phyloP scores from a whole-genome alignment of 2,888 invertebrate genomes.

The Tetragonisca angustula region DNA sequence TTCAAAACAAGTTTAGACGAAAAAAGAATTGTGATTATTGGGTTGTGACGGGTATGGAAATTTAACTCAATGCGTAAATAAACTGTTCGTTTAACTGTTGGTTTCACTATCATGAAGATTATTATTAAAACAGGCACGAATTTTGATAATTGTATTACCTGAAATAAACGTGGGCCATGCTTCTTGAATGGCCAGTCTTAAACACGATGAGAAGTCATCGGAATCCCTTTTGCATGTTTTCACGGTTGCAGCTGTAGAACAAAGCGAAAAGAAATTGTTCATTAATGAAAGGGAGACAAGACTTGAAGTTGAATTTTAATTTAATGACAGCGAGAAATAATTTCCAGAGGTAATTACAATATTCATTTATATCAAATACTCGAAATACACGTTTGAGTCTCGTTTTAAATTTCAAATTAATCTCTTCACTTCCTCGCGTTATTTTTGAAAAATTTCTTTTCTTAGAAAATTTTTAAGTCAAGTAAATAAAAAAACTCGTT shows the following conservation, averaged over 20 bases:
- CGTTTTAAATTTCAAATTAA: not conserved
- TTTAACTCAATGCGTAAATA: not conserved
- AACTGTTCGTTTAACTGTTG: not conserved
- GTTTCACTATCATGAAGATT: not conserved
- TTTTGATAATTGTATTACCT: conserved; percentile 66
- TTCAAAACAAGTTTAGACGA: conserved; percentile 17
- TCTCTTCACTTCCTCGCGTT: too few species aligned
- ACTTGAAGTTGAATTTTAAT: not conserved
- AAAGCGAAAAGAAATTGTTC: not conserved
- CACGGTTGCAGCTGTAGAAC: conserved; percentile 70
- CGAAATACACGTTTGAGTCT: not conserved
- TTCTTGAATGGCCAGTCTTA: conserved; percentile 81
- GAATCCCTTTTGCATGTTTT: conserved; percentile 78
- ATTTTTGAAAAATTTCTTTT: too few species aligned
- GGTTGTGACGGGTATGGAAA: conserved; percentile 27
- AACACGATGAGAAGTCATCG: conserved; percentile 79
- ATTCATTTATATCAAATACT: not conserved
- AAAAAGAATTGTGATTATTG: conserved; percentile 12
- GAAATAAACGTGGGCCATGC: conserved; percentile 78
- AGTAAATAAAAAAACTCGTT: too few species aligned
- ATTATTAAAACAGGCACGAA: not conserved
- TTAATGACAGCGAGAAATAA: not conserved
- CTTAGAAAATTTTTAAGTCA: too few species aligned
- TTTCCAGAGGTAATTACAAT: not conserved
- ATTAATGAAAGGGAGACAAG: not conserved